Evolutionary conservation across 2,113 vertebrate species (phyloP), one percentile per base, ranked within the genome.

Genomic region (Deroptyus accipitrinus): DNA sequence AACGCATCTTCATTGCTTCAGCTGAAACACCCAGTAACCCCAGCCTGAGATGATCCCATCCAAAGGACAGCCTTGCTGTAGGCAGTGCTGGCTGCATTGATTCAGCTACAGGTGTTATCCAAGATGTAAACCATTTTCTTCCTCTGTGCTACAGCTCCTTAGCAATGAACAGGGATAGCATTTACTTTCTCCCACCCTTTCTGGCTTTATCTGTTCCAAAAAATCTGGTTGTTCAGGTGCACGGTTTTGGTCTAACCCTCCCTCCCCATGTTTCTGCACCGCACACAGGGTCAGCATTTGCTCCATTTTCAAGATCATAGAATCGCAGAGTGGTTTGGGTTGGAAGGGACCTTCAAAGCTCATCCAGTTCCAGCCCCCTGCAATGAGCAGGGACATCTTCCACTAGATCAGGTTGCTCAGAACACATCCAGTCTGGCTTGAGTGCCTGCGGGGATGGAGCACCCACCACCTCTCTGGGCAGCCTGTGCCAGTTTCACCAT

Each of bases 41-140:
- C 55, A 78, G 55, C 41, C 46, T 17, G 17, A 48, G 66, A 41
- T 6, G 52, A 10, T 7, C 12, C 10, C 3, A 0, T 28, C 12
- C 8, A 20, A 35, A 83, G 55, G 13, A 51, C 52, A 75, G 17
- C 55, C 51, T 19, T 25, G 49, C 22, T 64, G 28, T 6, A 33
- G 28, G 1, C 13, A n/a, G 49, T 0, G 1, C 2, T 41, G 33
- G 28, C 49, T 0, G 11, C 24, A 3, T 13, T 17, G 59, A 8
- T 10, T 55, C 3, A 23, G 52, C 54, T 41, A 19, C 37, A 25
- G 35, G 13, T 66, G 42, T 14, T 6, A 51, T 22, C 18, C 49
- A 28, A 10, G 23, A 13, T 11, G 25, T 8, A 30, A 76, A 22
- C 37, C n/a, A 13, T 8, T 44, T 51, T 75, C 30, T 19, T 52